Evolutionary conservation across 92 coral and sea anemone species (phyloP), one percentile per base, ranked within the genome.

Genomic region (Palythoa caribaeorum): DNA sequence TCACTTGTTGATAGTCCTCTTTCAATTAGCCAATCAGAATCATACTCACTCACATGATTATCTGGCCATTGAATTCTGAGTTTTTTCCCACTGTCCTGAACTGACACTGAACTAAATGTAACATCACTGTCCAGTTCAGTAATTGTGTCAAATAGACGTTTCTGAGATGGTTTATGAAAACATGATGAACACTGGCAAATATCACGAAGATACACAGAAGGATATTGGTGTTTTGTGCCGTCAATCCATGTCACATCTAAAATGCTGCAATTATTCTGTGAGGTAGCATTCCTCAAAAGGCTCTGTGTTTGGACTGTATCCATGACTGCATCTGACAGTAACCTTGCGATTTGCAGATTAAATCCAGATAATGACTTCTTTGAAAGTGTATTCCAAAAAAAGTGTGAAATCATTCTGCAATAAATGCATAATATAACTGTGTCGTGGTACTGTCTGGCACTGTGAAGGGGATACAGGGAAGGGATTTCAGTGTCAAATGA

Each of bases 141-240:
- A 13, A 84, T 91, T 75, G 93, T 80, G 72, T 96, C 93, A 59
- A 91, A 38, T 15, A 92, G 70, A 11, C 97, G 89, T 21, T 94
- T 96, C 44, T 85, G 83, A 59, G 98, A 94, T 12, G 89, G 72
- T 19, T 81, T 66, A 78, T 94, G 94, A 88, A 83, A 96, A 72
- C 98, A 96, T 12, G 87, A 77, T 12, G 93, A 76, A 70, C 98
- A 96, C 40, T 68, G 94, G 66, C 98, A 96, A 76, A 91, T 92
- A 73, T 96, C 98, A 14, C 98, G 94, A 8, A 96, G 93, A 37
- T 91, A 94, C 5, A 93, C 88, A 79, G 81, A 93, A 19, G 98
- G 98, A 53, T 91, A 96, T 12, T 80, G 78, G 51, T 78, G 87
- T 47, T 85, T 60, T 39, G 92, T 80, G 10, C 92, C 94, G 83